Base-by-base conservation (phyloP, 2,888 invertebrate species). In the Merodon equestris region DNA sequence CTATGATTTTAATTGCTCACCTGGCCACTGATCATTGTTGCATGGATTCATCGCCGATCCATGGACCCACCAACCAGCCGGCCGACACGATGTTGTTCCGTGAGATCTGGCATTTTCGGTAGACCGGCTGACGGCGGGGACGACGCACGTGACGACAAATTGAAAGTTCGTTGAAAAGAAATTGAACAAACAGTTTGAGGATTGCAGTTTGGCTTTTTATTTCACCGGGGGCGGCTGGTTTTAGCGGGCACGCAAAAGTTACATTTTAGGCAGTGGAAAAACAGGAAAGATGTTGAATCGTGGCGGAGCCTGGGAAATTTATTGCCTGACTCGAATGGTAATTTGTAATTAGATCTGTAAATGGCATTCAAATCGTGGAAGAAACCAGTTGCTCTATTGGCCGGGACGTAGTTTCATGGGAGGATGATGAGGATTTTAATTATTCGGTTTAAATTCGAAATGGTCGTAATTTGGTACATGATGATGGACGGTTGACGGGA, bases 1-100 rank as follows among this genome's bases (percentile, higher is more conserved):
- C 67, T 58, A 73, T 77, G 67, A 68, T 73, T 77, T 77, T 77
- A 77, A 77, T 77, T 77, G 77, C 67, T 77, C 73, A 73, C 72
- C 77, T 77, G 73, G 67, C 63, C 57, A 42, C 12, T 36, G 73
- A 67, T 53, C 77, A 77, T 77, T 77, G 72, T 73, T 73, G 27
- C 72, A 58, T 36, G 19, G 66, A 51, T 48, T 57, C 27, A 27
- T n/a, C n/a, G n/a, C 27, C 27, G 7, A 27, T 27, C 27, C 27
- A 27, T 27, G 15, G 15, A 9, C 15, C 14, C 45, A 53, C 57
- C 57, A 44, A 54, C 53, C 36, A 34, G 54, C 73, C 63, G 66
- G 27, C 7, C 27, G 27, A 27, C 73, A 73, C 51, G 77, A 72
- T 72, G 72, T 72, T 67, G 57, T 67, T 63, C 72, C 27, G 57